phyloP scores from a whole-genome alignment of 1,140 invertebrate species.

The Sarcophaga bullata region DNA sequence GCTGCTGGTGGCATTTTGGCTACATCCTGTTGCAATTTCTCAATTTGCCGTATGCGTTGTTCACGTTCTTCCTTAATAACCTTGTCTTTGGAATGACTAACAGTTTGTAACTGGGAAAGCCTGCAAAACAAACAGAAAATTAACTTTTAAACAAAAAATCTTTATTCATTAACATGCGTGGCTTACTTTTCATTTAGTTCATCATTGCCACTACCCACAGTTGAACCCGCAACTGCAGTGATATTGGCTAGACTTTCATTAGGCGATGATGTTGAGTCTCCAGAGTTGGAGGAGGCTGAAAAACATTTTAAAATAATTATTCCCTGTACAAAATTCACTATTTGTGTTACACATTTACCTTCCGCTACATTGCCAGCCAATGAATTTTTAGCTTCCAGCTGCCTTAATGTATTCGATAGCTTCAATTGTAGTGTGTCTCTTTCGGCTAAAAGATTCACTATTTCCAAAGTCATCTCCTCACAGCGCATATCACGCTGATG shows the following conservation, averaged over 20 bases:
- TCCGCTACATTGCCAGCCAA: constrained; percentile 48
- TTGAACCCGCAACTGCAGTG: constrained; percentile 34
- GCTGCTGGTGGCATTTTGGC: constrained; percentile 75
- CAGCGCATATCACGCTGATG: constrained; percentile 88
- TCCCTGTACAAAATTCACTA: neutral
- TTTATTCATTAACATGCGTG: neutral
- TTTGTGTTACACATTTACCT: constrained; percentile 44
- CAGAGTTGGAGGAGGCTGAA: neutral
- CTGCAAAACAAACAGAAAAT: constrained; percentile 52
- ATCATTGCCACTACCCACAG: constrained; percentile 43
- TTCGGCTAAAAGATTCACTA: constrained; percentile 85
- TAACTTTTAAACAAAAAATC: neutral
- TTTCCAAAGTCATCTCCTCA: constrained; percentile 87
- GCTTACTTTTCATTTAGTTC: constrained; percentile 60
- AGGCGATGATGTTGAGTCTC: neutral
- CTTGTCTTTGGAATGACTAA: constrained; percentile 78
- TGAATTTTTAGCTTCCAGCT: constrained; percentile 72
- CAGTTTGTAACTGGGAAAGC: constrained; percentile 77
- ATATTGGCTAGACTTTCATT: neutral
- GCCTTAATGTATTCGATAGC: constrained; percentile 80
- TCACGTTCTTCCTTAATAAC: constrained; percentile 79
- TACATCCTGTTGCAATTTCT: constrained; percentile 76
- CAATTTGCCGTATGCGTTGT: constrained; percentile 78
- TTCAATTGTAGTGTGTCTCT: constrained; percentile 84
- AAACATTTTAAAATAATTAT: constrained; percentile 4